Evolutionary conservation across 2,113 vertebrate species (phyloP).

Genomic region (Paralichthys olivaceus): DNA sequence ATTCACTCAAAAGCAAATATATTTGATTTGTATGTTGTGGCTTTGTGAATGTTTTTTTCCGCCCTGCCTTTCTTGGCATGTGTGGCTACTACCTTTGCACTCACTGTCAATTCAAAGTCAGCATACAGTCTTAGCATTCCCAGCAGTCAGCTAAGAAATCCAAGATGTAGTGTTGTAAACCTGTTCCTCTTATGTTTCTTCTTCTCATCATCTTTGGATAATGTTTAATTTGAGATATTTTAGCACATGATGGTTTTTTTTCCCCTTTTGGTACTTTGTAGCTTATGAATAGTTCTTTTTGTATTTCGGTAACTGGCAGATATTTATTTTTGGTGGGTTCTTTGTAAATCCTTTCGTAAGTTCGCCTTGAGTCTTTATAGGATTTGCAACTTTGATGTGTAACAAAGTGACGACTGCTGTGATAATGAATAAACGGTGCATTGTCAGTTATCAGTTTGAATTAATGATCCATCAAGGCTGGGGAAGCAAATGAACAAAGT

Average conservation of each 20-base stretch:
- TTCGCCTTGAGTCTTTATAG: neutral
- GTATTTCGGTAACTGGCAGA: neutral
- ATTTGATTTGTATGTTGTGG: too few relatives aligned
- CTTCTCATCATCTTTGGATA: too few relatives aligned
- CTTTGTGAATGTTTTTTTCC: neutral
- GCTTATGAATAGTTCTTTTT: neutral
- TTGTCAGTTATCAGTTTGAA: neutral
- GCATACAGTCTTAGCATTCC: slow-evolving; percentile 42
- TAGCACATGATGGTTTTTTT: neutral
- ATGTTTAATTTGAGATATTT: neutral
- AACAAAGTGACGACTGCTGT: neutral
- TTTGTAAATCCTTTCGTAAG: neutral
- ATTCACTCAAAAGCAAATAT: too few relatives aligned
- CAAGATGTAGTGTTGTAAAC: fast-evolving
- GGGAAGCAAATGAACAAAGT: neutral
- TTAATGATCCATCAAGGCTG: neutral
- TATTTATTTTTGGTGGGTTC: slow-evolving; percentile 5
- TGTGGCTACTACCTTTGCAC: neutral
- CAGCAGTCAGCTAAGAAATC: neutral
- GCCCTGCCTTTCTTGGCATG: slow-evolving; percentile 7
- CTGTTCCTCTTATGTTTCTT: neutral
- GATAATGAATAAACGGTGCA: slow-evolving; percentile 15
- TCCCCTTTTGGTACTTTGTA: neutral
- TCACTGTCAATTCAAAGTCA: neutral
- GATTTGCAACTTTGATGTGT: neutral